Evolutionary conservation across 2,797 vertebrate species (phyloP).

Genomic region (Coluber constrictor): DNA sequence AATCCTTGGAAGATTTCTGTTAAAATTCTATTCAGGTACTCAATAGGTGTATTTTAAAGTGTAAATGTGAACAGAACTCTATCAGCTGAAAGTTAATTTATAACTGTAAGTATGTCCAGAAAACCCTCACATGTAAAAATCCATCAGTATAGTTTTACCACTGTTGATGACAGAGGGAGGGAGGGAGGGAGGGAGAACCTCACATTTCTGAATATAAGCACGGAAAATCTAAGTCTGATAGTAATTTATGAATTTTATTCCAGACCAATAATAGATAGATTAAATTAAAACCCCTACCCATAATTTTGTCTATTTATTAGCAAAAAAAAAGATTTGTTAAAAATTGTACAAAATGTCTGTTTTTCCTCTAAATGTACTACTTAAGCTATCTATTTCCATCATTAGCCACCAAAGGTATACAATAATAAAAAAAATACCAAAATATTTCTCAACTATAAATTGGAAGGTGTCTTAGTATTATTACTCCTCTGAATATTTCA

Average conservation of each 20-base stretch:
- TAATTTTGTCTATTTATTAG: background rate
- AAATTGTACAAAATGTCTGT: background rate
- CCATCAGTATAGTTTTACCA: background rate
- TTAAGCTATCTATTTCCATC: background rate
- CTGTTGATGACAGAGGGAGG: background rate
- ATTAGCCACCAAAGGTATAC: background rate
- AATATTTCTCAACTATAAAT: background rate
- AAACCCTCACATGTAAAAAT: background rate
- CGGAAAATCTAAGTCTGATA: background rate
- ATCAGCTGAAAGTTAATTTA: background rate
- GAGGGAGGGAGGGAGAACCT: too few species aligned
- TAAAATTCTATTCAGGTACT: background rate
- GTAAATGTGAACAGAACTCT: background rate
- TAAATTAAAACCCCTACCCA: background rate
- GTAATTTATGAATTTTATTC: background rate
- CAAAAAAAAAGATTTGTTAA: background rate
- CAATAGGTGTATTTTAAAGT: background rate
- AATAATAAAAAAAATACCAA: background rate
- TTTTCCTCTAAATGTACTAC: background rate
- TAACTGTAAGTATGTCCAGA: background rate
- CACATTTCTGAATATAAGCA: too few species aligned
- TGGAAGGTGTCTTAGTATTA: background rate
- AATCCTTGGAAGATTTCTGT: background rate
- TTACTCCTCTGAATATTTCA: background rate
- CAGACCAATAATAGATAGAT: background rate